Evolutionary conservation across 1,140 invertebrate species (phyloP).

Genomic region (Drosophila arizonae): DNA sequence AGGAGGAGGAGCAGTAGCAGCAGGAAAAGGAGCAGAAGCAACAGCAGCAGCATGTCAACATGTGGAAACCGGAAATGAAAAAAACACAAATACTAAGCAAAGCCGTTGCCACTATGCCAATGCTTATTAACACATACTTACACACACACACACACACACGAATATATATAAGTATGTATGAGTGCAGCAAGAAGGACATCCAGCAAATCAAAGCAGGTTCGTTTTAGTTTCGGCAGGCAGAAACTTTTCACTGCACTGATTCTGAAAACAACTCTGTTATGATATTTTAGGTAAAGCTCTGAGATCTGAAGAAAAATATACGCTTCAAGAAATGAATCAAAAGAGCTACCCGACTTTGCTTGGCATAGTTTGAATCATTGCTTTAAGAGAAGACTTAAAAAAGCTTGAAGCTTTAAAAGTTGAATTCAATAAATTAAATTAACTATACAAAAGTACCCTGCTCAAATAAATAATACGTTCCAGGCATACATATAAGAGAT

Average conservation of each 20-base stretch:
- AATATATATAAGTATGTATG: conserved; percentile 6
- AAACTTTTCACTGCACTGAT: neutral
- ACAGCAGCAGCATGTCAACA: conserved; percentile 72
- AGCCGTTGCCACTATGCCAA: conserved; percentile 70
- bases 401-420: too few species aligned
- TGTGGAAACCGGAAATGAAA: conserved; percentile 80
- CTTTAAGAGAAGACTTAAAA: too few species aligned
- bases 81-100: conserved; percentile 76
- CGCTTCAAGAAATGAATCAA: too few species aligned
- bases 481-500: too few species aligned
- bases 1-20: conserved; percentile 11
- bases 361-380: too few species aligned
- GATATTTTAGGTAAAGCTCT: too few species aligned
- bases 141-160: conserved; percentile 33
- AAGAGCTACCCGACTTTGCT: too few species aligned
- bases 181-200: conserved; percentile 35
- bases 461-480: too few species aligned
- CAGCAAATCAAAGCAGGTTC: conserved; percentile 44
- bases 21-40: conserved; percentile 20
- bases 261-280: too few species aligned
- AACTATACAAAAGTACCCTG: too few species aligned
- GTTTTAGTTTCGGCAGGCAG: neutral
- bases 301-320: too few species aligned
- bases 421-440: too few species aligned
- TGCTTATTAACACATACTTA: conserved; percentile 72